phyloP scores from a whole-genome alignment of 2,113 vertebrate genomes.

The Notechis scutatus region DNA sequence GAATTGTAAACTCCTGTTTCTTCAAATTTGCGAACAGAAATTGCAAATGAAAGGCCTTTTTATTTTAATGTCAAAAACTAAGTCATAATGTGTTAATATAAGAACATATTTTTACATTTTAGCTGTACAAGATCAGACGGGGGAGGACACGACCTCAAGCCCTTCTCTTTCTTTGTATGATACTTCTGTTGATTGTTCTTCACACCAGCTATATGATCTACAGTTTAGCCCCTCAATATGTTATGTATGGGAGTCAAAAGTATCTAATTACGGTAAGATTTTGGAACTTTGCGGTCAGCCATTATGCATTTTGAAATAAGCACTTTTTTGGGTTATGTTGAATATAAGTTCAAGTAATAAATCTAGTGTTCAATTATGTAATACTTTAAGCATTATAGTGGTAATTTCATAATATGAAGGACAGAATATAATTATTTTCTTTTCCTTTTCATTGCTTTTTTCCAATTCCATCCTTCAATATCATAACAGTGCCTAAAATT shows the following conservation, averaged over 20 bases:
- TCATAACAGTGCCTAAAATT: background rate
- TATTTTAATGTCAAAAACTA: background rate
- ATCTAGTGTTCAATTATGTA: background rate
- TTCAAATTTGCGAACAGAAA: background rate
- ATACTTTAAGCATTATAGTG: background rate
- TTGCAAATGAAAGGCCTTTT: background rate
- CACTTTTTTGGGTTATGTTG: background rate
- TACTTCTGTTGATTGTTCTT: slow-evolving; percentile 93
- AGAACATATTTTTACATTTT: slow-evolving; percentile 3
- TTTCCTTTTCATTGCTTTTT: background rate
- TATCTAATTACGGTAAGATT: slow-evolving; percentile 84
- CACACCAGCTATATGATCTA: slow-evolving; percentile 98
- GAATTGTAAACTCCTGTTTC: background rate
- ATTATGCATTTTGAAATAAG: background rate
- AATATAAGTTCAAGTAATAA: background rate
- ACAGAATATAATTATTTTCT: background rate
- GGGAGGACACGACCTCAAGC: slow-evolving; percentile 91
- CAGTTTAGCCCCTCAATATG: slow-evolving; percentile 95
- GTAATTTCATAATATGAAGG: background rate
- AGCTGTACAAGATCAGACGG: slow-evolving; percentile 96
- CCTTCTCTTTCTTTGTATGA: slow-evolving; percentile 97
- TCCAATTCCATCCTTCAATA: background rate
- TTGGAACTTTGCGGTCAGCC: background rate
- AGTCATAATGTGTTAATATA: background rate
- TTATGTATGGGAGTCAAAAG: slow-evolving; percentile 98